These are phyloP conservation scores for Melanogrammus aeglefinus DNA, from an alignment of 2,797 vertebrate species.

Conservation along the genomic window DNA sequence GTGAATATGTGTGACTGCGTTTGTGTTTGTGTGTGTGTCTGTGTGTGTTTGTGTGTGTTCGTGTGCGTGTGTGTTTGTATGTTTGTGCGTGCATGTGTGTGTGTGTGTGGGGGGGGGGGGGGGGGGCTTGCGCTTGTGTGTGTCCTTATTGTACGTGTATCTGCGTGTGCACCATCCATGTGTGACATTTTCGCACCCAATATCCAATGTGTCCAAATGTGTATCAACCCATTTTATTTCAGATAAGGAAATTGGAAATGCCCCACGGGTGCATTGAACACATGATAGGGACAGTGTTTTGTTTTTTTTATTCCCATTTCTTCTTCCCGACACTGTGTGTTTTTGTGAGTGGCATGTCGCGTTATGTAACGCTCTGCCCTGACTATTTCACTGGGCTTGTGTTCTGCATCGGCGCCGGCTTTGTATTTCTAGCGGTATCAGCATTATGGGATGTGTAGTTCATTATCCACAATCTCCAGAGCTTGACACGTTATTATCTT, in stretches of 20 bases:
- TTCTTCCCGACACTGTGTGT: neutral
- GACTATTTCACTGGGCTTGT: conserved; percentile 47
- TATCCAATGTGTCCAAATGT: neutral
- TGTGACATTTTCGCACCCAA: neutral
- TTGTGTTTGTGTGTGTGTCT: conserved; percentile 33
- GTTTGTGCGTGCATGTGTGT: conserved; percentile 28
- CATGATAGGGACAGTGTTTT: neutral
- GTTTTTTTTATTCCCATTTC: neutral
- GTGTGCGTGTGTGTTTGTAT: conserved; percentile 36
- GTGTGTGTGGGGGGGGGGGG: too few species aligned
- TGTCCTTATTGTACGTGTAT: conserved; percentile 6
- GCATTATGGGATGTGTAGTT: conserved; percentile 75
- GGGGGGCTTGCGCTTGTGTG: conserved; percentile 42
- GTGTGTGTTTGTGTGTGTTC: conserved; percentile 32
- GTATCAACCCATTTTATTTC: neutral
- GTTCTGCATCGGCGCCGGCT: conserved; percentile 67
- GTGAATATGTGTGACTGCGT: conserved; percentile 30
- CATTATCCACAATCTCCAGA: conserved; percentile 73
- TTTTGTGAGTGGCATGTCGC: conserved; percentile 15
- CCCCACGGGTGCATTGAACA: neutral
- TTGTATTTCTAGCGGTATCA: conserved; percentile 70
- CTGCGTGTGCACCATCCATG: neutral
- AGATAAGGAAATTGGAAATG: neutral
- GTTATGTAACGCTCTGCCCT: conserved; percentile 63
- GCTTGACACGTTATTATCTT: conserved; percentile 81